phyloP scores from a whole-genome alignment of 2,113 vertebrate genomes.

The Chunga burmeisteri region DNA sequence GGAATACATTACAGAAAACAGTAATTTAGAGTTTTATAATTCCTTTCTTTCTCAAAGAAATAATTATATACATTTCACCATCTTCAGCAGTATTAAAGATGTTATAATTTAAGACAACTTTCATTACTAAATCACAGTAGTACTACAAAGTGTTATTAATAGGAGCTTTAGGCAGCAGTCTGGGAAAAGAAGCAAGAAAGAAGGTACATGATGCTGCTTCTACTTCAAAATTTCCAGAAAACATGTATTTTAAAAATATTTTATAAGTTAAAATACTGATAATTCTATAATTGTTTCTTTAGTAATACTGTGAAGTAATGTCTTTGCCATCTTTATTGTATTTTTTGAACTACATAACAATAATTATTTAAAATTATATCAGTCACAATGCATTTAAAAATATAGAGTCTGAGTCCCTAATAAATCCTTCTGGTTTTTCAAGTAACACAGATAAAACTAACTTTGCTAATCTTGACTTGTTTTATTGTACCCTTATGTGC shows the following conservation, averaged over 20 bases:
- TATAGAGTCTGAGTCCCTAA: constrained; percentile 37
- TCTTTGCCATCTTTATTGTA: constrained; percentile 57
- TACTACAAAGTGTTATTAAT: constrained; percentile 59
- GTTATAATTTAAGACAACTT: constrained; percentile 57
- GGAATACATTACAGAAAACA: constrained; percentile 43
- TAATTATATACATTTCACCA: constrained; percentile 63
- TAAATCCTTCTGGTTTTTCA: constrained; percentile 56
- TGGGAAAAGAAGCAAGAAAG: constrained; percentile 49
- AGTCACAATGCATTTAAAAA: constrained; percentile 41
- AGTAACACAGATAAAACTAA: constrained; percentile 55
- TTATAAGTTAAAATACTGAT: constrained; percentile 67
- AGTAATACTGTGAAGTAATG: constrained; percentile 64
- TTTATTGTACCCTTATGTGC: constrained; percentile 51
- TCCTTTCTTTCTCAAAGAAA: constrained; percentile 57
- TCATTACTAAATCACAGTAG: constrained; percentile 68
- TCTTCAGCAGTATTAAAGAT: constrained; percentile 63
- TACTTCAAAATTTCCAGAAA: constrained; percentile 52
- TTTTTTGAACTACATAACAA: constrained; percentile 62
- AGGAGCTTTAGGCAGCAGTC: constrained; percentile 30
- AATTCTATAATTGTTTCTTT: constrained; percentile 71
- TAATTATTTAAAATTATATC: constrained; percentile 72
- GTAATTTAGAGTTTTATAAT: constrained; percentile 67
- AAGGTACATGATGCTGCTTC: neutral
- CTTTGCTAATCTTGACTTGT: constrained; percentile 61
- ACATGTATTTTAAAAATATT: constrained; percentile 67